Evolutionary conservation across 2,113 vertebrate species (phyloP), one percentile per base, ranked within the genome.

Genomic region (Amphiprion ocellaris): DNA sequence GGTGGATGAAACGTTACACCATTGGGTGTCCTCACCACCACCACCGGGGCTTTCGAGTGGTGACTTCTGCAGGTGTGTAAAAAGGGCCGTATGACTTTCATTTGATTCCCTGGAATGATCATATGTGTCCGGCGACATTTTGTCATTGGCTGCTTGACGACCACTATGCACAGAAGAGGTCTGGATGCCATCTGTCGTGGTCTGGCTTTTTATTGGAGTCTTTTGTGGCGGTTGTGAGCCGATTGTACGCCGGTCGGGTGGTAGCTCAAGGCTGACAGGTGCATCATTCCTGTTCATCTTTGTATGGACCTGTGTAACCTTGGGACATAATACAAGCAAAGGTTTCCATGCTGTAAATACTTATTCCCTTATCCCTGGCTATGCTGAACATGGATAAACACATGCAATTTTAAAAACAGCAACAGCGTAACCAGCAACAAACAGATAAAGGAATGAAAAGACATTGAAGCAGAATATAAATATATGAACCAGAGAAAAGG

Each of bases 321-420:
- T 89, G 78, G 77, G 83, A 79, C 58, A 90, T 59, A 85, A 89
- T 58, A 83, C 77, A 89, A 85, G 69, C 84, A 89, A 26, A 90
- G 68, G 59, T 88, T 78, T 81, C 77, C 82, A 88, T 67, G 86
- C 83, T 87, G 86, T 89, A 92, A 92, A 90, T 87, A 89, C 82
- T 52, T 84, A 79, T 85, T 79, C 55, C 53, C 28, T 85, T 86
- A 90, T 90, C 90, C 87, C 82, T 28, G 33, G 54, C 74, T 74
- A 81, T 84, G 82, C 59, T 70, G 24, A 53, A 86, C 75, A 72
- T 70, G 66, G 60, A 81, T 78, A 77, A 69, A 81, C 81, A 90
- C 71, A 76, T 85, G 63, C 14, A 72, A 70, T 73, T 73, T 77
- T 79, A 84, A 82, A 87, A 88, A 89, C 81, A 90, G 85, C 85